Base-by-base conservation (phyloP, 2,888 invertebrate genomes). In the Taphrorychus bicolor region DNA sequence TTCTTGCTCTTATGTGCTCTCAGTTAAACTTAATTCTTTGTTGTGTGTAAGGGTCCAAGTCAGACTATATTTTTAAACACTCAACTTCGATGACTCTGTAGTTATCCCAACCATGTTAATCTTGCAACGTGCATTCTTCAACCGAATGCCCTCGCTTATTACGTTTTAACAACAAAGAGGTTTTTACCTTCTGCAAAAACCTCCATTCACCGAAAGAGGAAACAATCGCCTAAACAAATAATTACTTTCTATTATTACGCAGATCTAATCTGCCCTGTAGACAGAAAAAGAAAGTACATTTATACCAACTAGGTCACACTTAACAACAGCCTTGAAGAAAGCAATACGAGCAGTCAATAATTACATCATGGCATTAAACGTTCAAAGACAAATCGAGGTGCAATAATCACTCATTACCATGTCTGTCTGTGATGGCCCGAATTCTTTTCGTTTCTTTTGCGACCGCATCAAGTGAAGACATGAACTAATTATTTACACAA, bases 241-340 rank as follows among this genome's bases (percentile, higher is more conserved):
- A 18, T 56, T 5, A 56, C 41, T 56, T 32, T 40, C 56, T 54
- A 24, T 9, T 24, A 54, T 54, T 16, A 17, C 14, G 16, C n/a
- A 3, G 14, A 24, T 56, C 32, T 17, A 18, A 40, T 19, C n/a
- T 23, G 42, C 45, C 40, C 56, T 32, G 32, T 21, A 24, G 56
- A 11, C 42, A 45, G 51, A 66, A 66, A 66, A 66, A 54, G 60
- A 60, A 66, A 66, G 66, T 51, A 17, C 32, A 17, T 14, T 9
- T 49, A 14, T 42, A 40, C 18, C 60, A 66, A 53, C 49, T 60
- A 49, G 66, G 66, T 66, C 66, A 51, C 23, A 45, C 16, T 19
- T 22, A 56, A 21, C 66, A 59, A 51, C 60, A 66, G 56, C 66
- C 66, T 66, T 66, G 66, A 60, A 18, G 54, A 59, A 59, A 66